Percentiles rank a stretch among this genome's conserved stretches.
These are phyloP conservation scores for Megaustenia siamemsis DNA, from an alignment of 2,888 invertebrate genomes.

Conservation along the genomic window DNA sequence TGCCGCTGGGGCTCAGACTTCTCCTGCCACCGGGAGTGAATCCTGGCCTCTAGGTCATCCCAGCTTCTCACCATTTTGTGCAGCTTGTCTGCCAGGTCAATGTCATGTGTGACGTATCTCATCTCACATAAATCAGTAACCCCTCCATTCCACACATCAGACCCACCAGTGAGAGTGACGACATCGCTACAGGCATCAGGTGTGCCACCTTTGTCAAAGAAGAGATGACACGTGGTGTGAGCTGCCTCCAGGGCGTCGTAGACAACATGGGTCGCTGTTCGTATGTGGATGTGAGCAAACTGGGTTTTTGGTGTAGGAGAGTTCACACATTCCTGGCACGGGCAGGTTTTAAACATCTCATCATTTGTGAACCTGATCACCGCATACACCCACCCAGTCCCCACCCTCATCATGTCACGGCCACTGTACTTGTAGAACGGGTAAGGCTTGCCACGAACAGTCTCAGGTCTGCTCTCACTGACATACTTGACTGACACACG, in stretches of 20 bases:
- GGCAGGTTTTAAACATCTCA: background rate
- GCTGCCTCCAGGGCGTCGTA: background rate
- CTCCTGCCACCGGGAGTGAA: no score
- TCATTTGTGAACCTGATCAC: background rate
- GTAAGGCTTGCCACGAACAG: background rate
- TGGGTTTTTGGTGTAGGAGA: background rate
- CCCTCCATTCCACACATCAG: background rate
- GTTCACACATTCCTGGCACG: background rate
- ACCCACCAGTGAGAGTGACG: background rate
- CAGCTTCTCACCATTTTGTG: no score
- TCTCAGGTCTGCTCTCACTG: background rate
- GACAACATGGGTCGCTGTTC: constrained; percentile 10
- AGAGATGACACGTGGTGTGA: constrained; percentile 12
- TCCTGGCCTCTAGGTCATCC: no score
- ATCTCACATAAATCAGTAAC: constrained; percentile 9
- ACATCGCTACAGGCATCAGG: background rate
- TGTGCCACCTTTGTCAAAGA: background rate
- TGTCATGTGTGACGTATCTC: constrained; percentile 12
- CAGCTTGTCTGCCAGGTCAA: background rate
- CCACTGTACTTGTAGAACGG: background rate
- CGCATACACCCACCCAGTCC: constrained; percentile 5
- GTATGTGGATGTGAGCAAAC: background rate
- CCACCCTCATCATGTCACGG: background rate
- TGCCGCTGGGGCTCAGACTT: no score
- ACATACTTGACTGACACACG: background rate